These are phyloP conservation scores for Desmophyllum pertusum DNA, from an alignment of 92 coral and sea anemone species.

Conservation along the genomic window DNA sequence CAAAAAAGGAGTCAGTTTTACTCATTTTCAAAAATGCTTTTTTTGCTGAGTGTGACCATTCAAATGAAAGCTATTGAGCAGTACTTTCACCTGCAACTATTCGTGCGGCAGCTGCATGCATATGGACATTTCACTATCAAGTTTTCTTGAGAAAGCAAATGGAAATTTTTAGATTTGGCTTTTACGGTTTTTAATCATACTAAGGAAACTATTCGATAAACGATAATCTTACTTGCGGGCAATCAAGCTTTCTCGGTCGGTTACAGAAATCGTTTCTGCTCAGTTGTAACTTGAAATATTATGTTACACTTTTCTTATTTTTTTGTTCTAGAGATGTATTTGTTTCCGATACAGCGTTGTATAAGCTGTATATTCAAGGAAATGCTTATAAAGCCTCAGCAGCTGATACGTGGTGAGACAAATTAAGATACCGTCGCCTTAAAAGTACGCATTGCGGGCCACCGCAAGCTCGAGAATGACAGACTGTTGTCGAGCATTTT, in stretches of 20 bases:
- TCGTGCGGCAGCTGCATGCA: too few species aligned
- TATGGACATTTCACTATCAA: conserved; percentile 4
- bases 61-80: too few species aligned
- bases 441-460: background rate
- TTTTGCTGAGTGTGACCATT: conserved; percentile 9
- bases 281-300: background rate
- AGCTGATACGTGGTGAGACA: background rate
- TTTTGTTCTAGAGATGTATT: too few species aligned
- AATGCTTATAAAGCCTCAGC: background rate
- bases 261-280: background rate
- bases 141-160: background rate
- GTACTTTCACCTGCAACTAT: too few species aligned
- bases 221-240: background rate
- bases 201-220: background rate
- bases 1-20: background rate
- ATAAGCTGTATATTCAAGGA: background rate
- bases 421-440: too few species aligned
- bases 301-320: background rate
- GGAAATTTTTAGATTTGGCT: background rate
- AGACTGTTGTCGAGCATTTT: background rate
- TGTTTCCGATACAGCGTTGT: background rate
- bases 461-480: background rate
- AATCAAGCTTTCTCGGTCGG: too few species aligned
- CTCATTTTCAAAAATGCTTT: conserved; percentile 8
- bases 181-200: background rate